phyloP scores from a whole-genome alignment of 53 echinoderm and acorn worm genomes.

The Temnopleurus reevesii region DNA sequence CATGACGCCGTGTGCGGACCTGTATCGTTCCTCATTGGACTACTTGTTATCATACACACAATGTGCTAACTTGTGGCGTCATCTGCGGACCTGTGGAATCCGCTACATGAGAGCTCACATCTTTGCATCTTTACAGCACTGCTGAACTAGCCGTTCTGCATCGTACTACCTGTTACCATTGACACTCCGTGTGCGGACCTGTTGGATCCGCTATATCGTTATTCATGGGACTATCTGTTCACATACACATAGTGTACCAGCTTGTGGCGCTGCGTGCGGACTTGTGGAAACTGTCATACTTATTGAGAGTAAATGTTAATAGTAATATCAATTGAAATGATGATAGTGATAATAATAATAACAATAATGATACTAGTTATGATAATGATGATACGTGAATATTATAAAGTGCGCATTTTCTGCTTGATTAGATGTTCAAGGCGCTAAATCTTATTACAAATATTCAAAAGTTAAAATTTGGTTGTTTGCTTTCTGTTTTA shows the following conservation, averaged over 20 bases:
- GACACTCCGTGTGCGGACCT: not conserved
- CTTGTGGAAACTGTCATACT: too few relatives aligned
- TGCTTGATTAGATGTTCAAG: too few relatives aligned
- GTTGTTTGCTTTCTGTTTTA: not conserved
- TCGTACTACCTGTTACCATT: not conserved
- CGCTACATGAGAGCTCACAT: not conserved
- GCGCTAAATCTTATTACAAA: too few relatives aligned
- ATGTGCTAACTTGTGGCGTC: not conserved
- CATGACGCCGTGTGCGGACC: not conserved
- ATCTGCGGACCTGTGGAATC: slow-evolving; percentile 5
- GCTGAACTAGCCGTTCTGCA: not conserved
- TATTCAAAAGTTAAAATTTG: not conserved
- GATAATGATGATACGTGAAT: too few relatives aligned
- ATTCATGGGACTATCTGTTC: too few relatives aligned
- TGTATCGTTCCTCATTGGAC: not conserved
- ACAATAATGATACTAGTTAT: too few relatives aligned
- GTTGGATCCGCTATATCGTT: not conserved
- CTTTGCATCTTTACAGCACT: not conserved
- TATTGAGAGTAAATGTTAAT: too few relatives aligned
- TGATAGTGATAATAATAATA: too few relatives aligned
- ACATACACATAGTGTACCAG: not conserved
- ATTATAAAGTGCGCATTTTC: too few relatives aligned
- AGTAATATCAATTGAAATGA: too few relatives aligned
- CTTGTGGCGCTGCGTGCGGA: too few relatives aligned
- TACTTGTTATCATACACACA: slow-evolving; percentile 20